These are phyloP conservation scores for Umimayanthus kanabou DNA, from an alignment of 92 coral and sea anemone genomes.

Conservation along the genomic window DNA sequence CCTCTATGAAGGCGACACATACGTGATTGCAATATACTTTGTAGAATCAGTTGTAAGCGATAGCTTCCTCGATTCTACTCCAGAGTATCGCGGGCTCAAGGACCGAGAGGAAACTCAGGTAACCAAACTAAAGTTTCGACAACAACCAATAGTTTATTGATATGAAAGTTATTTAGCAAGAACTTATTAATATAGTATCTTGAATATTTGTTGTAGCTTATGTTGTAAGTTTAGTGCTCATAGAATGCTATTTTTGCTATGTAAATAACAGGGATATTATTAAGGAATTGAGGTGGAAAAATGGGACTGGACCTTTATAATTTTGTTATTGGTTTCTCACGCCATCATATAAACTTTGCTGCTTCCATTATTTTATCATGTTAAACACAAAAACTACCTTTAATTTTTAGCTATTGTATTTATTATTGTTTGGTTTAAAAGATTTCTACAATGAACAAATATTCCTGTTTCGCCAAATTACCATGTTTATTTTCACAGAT, in stretches of 20 bases:
- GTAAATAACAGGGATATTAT: too few relatives aligned
- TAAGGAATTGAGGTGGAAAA: too few relatives aligned
- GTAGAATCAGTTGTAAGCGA: constrained; percentile 38
- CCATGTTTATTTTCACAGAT: neutral
- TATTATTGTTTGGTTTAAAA: neutral
- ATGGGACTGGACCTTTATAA: too few relatives aligned
- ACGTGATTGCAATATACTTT: constrained; percentile 28
- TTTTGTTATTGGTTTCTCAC: too few relatives aligned
- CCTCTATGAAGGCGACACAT: constrained; percentile 14
- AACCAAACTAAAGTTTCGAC: neutral
- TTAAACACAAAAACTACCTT: too few relatives aligned
- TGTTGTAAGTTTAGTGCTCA: too few relatives aligned
- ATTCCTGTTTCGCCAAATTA: neutral
- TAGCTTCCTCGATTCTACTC: constrained; percentile 32
- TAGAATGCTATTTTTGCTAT: too few relatives aligned
- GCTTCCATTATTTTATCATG: too few relatives aligned
- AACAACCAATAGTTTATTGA: neutral
- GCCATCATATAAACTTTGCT: too few relatives aligned
- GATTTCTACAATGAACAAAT: neutral
- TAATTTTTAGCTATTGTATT: too few relatives aligned
- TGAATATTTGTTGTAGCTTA: too few relatives aligned
- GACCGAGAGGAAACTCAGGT: constrained; percentile 38
- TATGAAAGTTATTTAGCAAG: neutral
- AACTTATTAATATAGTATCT: too few relatives aligned
- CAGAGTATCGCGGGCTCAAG: constrained; percentile 34